Percentiles rank a stretch among this genome's conserved stretches.
phyloP scores from a whole-genome alignment of 2,888 invertebrate species.

The Pseudococcus longispinus region DNA sequence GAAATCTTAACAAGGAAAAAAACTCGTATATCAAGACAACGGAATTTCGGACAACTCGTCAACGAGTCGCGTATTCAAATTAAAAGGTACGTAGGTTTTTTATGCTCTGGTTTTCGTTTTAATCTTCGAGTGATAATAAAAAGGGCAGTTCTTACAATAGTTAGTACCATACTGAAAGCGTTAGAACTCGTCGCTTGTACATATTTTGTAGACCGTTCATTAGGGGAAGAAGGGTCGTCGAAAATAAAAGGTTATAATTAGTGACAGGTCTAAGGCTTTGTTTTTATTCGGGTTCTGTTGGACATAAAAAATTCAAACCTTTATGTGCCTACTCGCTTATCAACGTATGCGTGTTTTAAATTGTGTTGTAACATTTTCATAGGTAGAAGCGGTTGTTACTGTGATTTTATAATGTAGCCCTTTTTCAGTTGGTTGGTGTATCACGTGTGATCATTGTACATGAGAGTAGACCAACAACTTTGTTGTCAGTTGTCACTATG shows the following conservation, averaged over 20 bases:
- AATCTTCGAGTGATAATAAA: conserved; percentile 32
- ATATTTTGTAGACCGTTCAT: conserved; percentile 46
- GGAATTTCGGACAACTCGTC: conserved; percentile 54
- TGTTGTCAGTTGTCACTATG: too few relatives aligned
- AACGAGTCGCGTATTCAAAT: conserved; percentile 48
- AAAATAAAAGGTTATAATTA: conserved; percentile 56
- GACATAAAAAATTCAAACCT: conserved; percentile 54
- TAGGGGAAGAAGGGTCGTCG: conserved; percentile 41
- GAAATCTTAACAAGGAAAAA: background rate
- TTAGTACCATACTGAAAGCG: conserved; percentile 54
- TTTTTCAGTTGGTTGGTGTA: too few relatives aligned
- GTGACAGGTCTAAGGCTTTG: conserved; percentile 52
- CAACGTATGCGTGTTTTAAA: background rate
- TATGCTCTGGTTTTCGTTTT: background rate
- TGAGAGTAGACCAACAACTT: too few relatives aligned
- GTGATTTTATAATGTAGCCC: conserved; percentile 35
- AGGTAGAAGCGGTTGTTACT: background rate
- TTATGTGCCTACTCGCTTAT: too few relatives aligned
- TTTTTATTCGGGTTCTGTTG: conserved; percentile 46
- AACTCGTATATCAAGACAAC: conserved; percentile 52
- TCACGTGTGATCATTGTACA: too few relatives aligned
- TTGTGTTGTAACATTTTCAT: conserved; percentile 2
- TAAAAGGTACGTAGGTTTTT: conserved; percentile 49
- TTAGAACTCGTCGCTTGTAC: conserved; percentile 45
- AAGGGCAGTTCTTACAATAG: conserved; percentile 55